Evolutionary conservation across 2,888 invertebrate species (phyloP).

Genomic region (Poecilobothrus nobilitatus): DNA sequence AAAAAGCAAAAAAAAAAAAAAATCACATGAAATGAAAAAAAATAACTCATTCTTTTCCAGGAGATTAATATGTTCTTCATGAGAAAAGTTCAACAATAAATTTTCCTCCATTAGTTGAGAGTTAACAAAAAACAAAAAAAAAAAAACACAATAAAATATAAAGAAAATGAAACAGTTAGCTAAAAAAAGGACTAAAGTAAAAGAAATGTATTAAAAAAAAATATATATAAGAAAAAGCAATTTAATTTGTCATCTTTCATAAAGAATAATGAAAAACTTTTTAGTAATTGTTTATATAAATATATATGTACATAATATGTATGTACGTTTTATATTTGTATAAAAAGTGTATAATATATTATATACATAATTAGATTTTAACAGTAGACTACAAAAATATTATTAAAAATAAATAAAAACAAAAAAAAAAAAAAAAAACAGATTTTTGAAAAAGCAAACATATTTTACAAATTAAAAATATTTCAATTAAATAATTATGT

Average conservation of each 20-base stretch:
- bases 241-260: conserved; percentile 3
- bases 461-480: no score
- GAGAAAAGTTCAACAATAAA: conserved; percentile 6
- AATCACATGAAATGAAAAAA: neutral
- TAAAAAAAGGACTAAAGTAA: neutral
- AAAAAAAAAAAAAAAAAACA: no score
- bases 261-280: conserved; percentile 6
- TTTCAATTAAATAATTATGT: no score
- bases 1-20: neutral
- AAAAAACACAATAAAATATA: neutral
- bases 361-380: no score
- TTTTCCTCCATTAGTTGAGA: conserved; percentile 4
- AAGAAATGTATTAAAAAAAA: no score
- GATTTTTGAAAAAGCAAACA: no score
- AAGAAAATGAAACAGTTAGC: neutral
- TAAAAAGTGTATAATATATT: no score
- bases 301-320: no score
- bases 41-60: neutral
- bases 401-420: no score
- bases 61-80: conserved; percentile 6
- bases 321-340: no score
- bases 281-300: neutral
- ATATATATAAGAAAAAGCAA: neutral
- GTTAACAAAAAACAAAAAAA: neutral
- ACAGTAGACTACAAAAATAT: no score